These are phyloP conservation scores for Oryzias dopingdopingensis DNA, from an alignment of 2,797 vertebrate genomes.

Conservation along the genomic window DNA sequence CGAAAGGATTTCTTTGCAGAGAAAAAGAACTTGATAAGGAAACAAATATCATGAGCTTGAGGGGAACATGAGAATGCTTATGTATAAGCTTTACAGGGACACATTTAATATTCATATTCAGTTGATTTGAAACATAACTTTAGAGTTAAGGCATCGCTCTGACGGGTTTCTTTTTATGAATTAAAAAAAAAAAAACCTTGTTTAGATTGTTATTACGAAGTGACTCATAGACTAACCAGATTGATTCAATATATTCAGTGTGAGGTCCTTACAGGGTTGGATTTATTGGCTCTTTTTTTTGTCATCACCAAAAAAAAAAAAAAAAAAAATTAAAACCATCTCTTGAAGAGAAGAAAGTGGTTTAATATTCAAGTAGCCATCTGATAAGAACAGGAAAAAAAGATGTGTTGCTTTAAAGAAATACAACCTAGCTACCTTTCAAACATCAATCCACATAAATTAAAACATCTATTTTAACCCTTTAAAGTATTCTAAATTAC, in stretches of 20 bases:
- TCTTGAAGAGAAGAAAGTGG: constrained; percentile 34
- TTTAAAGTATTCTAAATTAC: too few species aligned
- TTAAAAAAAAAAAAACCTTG: constrained; percentile 31
- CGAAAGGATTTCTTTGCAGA: not conserved
- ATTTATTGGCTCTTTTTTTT: too few species aligned
- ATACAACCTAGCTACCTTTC: too few species aligned
- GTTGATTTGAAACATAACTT: not conserved
- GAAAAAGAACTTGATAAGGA: not conserved
- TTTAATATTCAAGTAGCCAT: constrained; percentile 51
- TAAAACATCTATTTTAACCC: too few species aligned
- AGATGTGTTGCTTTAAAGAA: constrained; percentile 15
- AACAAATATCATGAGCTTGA: not conserved
- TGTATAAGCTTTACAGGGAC: not conserved
- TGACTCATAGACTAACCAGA: constrained; percentile 23
- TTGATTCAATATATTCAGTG: constrained; percentile 4
- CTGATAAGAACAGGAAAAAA: constrained; percentile 55
- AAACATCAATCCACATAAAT: too few species aligned
- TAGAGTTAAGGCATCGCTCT: not conserved
- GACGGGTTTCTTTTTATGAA: not conserved
- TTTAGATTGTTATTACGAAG: constrained; percentile 29
- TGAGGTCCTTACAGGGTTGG: too few species aligned
- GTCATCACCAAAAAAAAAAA: not conserved
- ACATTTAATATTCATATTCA: not conserved
- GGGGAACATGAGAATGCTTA: not conserved
- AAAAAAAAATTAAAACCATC: constrained; percentile 31